Conservation (phyloP, 2,113 vertebrate species). For the Scalopus aquaticus region DNA sequence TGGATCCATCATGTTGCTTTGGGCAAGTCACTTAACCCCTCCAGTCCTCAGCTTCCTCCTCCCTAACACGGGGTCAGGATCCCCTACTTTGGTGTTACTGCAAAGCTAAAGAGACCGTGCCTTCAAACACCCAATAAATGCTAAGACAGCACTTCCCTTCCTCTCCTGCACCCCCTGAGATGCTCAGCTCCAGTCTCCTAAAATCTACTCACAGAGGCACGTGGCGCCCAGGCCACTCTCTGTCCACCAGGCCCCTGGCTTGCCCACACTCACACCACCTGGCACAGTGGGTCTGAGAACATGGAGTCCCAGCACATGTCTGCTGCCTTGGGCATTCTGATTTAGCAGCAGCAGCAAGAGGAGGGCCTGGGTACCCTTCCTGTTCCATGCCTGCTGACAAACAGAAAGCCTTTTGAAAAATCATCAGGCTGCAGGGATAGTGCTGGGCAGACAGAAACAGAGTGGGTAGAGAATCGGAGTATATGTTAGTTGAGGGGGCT, state of each 20-base stretch:
- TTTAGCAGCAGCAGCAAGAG: neutral
- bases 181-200: no score
- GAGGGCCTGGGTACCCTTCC: neutral
- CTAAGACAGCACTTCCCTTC: neutral
- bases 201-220: neutral
- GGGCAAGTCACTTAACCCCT: neutral
- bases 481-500: neutral
- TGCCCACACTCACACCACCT: neutral
- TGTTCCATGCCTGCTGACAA: accelerated
- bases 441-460: neutral
- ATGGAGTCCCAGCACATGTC: accelerated
- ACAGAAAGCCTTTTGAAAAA: neutral
- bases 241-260: neutral
- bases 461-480: neutral
- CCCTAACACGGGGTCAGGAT: neutral
- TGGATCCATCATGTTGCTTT: no score
- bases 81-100: neutral
- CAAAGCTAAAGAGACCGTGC: neutral
- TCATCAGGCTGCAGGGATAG: neutral
- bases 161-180: neutral
- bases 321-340: neutral
- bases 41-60: neutral
- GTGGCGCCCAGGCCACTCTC: neutral
- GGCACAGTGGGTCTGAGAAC: neutral
- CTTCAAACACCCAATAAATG: neutral